phyloP scores from a whole-genome alignment of 2,888 invertebrate species.

The Tuberolachnus salignus region DNA sequence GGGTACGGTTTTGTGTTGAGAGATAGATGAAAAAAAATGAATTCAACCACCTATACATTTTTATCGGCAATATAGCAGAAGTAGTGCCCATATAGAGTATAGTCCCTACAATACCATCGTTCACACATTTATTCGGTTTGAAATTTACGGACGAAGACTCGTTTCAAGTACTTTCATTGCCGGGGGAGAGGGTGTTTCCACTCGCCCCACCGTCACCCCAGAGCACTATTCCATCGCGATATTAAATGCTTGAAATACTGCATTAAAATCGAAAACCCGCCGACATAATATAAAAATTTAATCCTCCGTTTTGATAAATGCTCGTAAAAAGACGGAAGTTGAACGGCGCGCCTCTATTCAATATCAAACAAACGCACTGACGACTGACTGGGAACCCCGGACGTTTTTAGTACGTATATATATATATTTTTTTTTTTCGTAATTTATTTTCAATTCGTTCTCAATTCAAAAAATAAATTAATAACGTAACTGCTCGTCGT shows the following conservation, averaged over 20 bases:
- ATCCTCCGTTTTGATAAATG: constrained; percentile 30
- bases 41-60: too few relatives aligned
- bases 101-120: too few relatives aligned
- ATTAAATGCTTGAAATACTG: constrained; percentile 3
- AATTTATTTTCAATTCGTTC: constrained; percentile 31
- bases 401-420: background rate
- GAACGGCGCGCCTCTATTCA: background rate
- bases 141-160: background rate
- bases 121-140: background rate
- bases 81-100: too few relatives aligned
- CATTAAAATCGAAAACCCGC: constrained; percentile 25
- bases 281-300: constrained; percentile 25
- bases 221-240: background rate
- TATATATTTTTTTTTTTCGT: constrained; percentile 33
- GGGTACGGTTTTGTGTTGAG: too few relatives aligned
- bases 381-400: too few relatives aligned
- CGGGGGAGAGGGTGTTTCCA: background rate
- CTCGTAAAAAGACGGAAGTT: constrained; percentile 34
- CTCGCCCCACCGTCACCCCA: too few relatives aligned
- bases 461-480: constrained; percentile 5
- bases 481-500: constrained; percentile 31
- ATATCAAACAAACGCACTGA: constrained; percentile 27
- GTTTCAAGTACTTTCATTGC: too few relatives aligned
- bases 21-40: too few relatives aligned
- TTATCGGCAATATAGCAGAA: too few relatives aligned